Evolutionary conservation across 2,797 vertebrate species (phyloP), one percentile per base, ranked within the genome.

Genomic region (Limnodromus scolopaceus): DNA sequence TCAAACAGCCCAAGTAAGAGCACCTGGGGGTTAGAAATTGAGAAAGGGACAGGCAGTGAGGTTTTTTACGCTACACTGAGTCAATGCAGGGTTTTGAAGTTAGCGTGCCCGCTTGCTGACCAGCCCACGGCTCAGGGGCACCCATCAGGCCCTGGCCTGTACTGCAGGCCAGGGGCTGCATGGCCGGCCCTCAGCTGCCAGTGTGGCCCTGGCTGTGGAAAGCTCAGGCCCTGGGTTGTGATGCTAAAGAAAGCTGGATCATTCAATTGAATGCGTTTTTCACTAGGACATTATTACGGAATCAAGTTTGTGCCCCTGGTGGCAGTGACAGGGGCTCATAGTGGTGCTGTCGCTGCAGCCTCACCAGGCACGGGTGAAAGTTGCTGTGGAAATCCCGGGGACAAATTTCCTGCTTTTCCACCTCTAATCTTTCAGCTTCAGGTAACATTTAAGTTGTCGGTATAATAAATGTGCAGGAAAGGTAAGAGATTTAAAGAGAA

Each of bases 401-500:
- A 89, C 22, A 68, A 55, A 58, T 66, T 78, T 64, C 36, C 30
- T 70, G 11, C 25, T 84, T 91, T 71, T 76, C 13, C 41, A 6
- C 46, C 55, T 84, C 58, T 82, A 25, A 27, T 55, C 9, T 91
- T 93, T 76, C 78, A 38, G 7, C 39, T 82, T 91, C 30, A 39
- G 58, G 34, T 79, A 87, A 64, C 28, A 55, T 64, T 84, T 89
- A 58, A 75, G 22, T 76, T 87, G 27, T 72, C 1, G 0, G 13
- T 39, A 49, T 76, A 89, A 82, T 65, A 70, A 54, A 94, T 75
- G 63, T 78, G 43, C n/a, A n/a, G 53, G 54, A 82, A 80, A 55
- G 8, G 6, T 2, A 60, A 55, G 45, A 48, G 16, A 71, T 51
- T 76, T 85, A 90, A 85, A 77, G 27, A 34, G 5, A 16, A 3